Evolutionary conservation across 2,113 vertebrate genomes (phyloP).

Genomic region (Pedionomus torquatus): DNA sequence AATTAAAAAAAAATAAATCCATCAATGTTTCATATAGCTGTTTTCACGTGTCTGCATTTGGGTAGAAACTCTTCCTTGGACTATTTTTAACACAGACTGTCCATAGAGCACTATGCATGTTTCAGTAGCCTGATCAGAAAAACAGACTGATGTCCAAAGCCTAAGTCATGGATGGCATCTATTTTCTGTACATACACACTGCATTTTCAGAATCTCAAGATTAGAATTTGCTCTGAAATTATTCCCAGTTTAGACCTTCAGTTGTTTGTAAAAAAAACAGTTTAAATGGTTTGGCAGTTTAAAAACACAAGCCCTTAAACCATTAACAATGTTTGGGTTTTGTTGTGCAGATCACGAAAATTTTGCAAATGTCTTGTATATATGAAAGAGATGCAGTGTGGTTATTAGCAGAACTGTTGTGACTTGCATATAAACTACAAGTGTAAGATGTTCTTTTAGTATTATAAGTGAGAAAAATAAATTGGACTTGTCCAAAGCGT

Average conservation of each 20-base stretch:
- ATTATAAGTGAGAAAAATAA: slow-evolving; percentile 63
- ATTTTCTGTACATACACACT: background rate
- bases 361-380: slow-evolving; percentile 1
- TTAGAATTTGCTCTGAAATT: background rate
- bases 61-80: slow-evolving; percentile 47
- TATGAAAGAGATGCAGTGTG: background rate
- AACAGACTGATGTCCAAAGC: background rate
- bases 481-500: slow-evolving; percentile 59
- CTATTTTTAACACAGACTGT: slow-evolving; percentile 38
- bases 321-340: background rate
- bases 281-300: background rate
- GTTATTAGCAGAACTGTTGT: slow-evolving; percentile 19
- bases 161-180: background rate
- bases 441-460: slow-evolving; percentile 44
- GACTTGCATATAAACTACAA: slow-evolving; percentile 50
- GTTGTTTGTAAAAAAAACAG: background rate
- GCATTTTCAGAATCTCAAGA: background rate
- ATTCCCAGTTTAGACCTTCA: background rate
- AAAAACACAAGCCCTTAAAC: background rate
- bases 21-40: slow-evolving; percentile 46
- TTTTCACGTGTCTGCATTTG: slow-evolving; percentile 61
- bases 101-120: background rate
- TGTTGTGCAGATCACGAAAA: background rate
- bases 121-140: background rate
- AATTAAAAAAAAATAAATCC: slow-evolving; percentile 60